Conservation (phyloP, 1,140 invertebrate genomes). For the Drosophila subobscura region DNA sequence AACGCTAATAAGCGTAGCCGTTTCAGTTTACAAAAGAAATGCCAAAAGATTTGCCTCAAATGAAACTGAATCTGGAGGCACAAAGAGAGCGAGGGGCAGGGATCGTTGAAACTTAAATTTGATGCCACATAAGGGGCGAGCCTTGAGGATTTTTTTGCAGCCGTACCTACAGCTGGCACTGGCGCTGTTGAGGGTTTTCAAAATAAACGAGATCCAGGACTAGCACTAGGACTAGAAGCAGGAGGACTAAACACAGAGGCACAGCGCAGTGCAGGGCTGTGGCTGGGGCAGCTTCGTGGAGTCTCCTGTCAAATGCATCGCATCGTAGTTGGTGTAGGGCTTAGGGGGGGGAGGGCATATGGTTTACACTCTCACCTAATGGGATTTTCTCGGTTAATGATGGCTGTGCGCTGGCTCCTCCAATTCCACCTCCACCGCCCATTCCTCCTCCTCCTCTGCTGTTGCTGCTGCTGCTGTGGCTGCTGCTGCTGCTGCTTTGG, state of each 20-base stretch:
- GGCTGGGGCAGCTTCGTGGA: conserved; percentile 3
- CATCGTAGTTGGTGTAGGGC: too few relatives aligned
- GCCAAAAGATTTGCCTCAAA: conserved; percentile 25
- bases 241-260: background rate
- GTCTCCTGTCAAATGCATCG: conserved; percentile 38
- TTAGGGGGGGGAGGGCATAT: conserved; percentile 18
- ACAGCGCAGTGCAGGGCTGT: background rate
- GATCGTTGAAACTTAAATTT: background rate
- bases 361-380: conserved; percentile 75
- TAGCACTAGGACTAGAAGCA: conserved; percentile 26
- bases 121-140: conserved; percentile 17
- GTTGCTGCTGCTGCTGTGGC: too few relatives aligned
- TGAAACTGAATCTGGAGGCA: conserved; percentile 32
- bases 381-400: conserved; percentile 83
- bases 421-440: conserved; percentile 15
- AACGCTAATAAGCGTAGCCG: conserved; percentile 68
- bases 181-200: conserved; percentile 44
- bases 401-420: conserved; percentile 66
- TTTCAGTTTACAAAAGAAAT: conserved; percentile 63
- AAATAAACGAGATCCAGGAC: conserved; percentile 33
- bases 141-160: conserved; percentile 5
- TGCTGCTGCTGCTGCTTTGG: background rate
- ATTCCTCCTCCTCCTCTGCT: background rate
- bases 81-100: background rate
- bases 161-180: conserved; percentile 14